Conservation (phyloP, 2,797 vertebrate genomes). For the Mallotus villosus region DNA sequence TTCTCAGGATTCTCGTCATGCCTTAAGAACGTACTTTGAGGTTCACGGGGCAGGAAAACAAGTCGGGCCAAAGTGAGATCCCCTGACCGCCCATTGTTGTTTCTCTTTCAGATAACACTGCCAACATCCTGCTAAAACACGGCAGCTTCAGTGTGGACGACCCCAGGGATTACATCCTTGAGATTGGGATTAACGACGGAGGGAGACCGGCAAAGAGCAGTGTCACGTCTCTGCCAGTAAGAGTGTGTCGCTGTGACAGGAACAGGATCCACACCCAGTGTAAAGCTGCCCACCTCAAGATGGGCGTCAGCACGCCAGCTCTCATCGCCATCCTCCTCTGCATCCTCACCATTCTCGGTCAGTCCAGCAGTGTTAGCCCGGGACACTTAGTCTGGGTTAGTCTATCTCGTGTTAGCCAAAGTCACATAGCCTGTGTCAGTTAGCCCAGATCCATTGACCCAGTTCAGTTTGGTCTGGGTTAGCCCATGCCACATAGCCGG, state of each 20-base stretch:
- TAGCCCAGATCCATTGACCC: neutral
- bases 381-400: neutral
- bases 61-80: neutral
- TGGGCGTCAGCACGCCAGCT: constrained; percentile 81
- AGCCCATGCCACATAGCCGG: neutral
- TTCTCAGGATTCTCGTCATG: neutral
- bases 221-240: constrained; percentile 74
- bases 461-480: neutral
- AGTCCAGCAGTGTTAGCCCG: constrained; percentile 40
- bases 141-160: constrained; percentile 85
- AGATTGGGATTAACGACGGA: constrained; percentile 84
- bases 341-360: constrained; percentile 88
- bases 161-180: constrained; percentile 78
- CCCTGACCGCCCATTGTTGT: neutral
- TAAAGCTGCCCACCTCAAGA: constrained; percentile 62
- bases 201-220: constrained; percentile 77
- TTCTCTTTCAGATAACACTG: constrained; percentile 81
- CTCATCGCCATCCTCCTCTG: constrained; percentile 89
- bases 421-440: neutral
- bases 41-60: neutral
- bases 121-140: constrained; percentile 81
- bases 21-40: neutral
- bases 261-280: constrained; percentile 76
- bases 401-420: neutral
- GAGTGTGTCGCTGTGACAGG: constrained; percentile 83